Evolutionary conservation across 1,140 invertebrate species (phyloP).

Genomic region (Globodera ellingtonae): DNA sequence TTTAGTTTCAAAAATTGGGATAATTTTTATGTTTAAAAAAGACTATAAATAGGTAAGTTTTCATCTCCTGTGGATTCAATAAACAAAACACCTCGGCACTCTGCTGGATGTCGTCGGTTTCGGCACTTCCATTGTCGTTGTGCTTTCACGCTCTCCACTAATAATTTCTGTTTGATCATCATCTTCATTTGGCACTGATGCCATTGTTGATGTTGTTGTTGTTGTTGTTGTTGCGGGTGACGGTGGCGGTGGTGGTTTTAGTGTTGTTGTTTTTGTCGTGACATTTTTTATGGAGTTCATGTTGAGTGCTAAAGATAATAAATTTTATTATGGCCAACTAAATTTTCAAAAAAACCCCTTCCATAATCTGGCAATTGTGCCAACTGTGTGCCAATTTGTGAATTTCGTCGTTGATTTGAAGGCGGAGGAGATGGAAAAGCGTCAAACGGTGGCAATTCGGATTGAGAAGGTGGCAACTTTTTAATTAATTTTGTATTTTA

Average conservation of each 20-base stretch:
- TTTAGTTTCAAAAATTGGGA: too few relatives aligned
- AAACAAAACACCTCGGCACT: too few relatives aligned
- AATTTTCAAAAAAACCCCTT: conserved; percentile 5
- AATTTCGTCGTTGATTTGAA: background rate
- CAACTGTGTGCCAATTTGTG: conserved; percentile 3
- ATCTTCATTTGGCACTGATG: conserved; percentile 8
- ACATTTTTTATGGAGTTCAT: conserved; percentile 3
- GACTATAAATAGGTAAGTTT: too few relatives aligned
- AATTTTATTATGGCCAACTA: background rate
- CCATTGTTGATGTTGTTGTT: conserved; percentile 12
- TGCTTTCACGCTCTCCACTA: background rate
- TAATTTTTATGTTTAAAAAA: too few relatives aligned
- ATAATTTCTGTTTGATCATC: conserved; percentile 14
- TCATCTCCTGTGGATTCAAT: too few relatives aligned
- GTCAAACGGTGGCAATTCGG: conserved; percentile 15
- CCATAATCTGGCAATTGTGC: conserved; percentile 1
- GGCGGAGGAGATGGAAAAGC: conserved; percentile 26
- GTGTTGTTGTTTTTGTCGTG: background rate
- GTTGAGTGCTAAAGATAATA: too few relatives aligned
- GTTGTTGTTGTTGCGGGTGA: conserved; percentile 20
- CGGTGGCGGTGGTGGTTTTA: background rate
- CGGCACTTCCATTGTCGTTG: conserved; percentile 16
- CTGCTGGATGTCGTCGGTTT: background rate
- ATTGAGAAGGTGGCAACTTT: conserved; percentile 2
- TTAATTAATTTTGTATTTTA: background rate